These are phyloP conservation scores for Apodemus speciosus DNA, from an alignment of 2,113 vertebrate species.

Conservation along the genomic window DNA sequence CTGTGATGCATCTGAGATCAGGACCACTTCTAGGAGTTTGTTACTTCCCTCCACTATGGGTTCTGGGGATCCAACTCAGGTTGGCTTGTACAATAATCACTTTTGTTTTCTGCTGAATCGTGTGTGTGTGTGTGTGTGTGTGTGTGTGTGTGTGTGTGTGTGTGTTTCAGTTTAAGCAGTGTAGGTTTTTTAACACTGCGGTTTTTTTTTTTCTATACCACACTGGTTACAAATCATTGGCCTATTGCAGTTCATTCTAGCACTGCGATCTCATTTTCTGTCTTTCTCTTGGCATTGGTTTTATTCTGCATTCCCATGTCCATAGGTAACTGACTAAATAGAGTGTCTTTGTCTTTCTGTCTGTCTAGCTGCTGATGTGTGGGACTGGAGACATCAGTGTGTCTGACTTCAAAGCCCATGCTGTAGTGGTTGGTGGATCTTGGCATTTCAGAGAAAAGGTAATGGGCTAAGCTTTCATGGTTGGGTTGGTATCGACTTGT, in stretches of 20 bases:
- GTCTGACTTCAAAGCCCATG: constrained; percentile 97
- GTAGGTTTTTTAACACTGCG: background rate
- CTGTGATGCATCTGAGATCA: background rate
- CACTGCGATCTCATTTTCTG: background rate
- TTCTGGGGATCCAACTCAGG: background rate
- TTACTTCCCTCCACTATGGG: background rate
- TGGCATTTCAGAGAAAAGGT: constrained; percentile 99
- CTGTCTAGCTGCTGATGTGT: constrained; percentile 95
- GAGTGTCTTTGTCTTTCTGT: background rate
- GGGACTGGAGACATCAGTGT: constrained; percentile 98
- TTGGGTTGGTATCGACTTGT: background rate
- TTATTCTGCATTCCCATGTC: constrained; percentile 35
- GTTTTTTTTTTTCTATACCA: background rate
- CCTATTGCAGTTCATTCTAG: background rate
- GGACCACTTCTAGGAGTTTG: background rate
- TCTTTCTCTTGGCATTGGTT: constrained; percentile 29
- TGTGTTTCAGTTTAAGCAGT: background rate
- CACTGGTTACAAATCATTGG: background rate
- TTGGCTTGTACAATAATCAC: background rate
- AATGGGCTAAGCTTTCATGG: constrained; percentile 32
- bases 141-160: background rate
- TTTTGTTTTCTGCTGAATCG: background rate
- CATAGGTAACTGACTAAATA: constrained; percentile 3
- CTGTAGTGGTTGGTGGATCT: constrained; percentile 96
- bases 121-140: background rate